Percentiles rank a stretch among this genome's conserved stretches.
These are phyloP conservation scores for Carcharodon carcharias DNA, from an alignment of 2,797 vertebrate genomes.

Conservation along the genomic window DNA sequence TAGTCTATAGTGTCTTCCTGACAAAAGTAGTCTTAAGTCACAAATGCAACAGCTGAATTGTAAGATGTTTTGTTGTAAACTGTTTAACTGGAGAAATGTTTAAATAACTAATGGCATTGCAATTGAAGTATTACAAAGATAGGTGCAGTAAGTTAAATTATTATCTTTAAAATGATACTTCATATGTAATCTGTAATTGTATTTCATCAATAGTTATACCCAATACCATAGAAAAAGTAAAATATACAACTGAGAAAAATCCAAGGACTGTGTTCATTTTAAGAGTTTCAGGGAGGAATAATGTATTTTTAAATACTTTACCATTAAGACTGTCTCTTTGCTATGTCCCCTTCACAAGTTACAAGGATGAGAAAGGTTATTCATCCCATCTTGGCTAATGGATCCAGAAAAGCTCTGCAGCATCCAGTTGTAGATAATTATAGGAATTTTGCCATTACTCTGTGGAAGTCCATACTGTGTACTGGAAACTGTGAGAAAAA, in stretches of 20 bases:
- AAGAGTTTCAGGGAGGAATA: background rate
- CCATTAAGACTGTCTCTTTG: background rate
- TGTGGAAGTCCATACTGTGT: background rate
- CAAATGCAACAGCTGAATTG: background rate
- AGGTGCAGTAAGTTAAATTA: background rate
- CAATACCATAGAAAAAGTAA: background rate
- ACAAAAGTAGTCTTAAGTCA: background rate
- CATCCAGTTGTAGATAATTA: background rate
- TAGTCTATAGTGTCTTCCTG: background rate
- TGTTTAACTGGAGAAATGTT: background rate
- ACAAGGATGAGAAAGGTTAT: background rate
- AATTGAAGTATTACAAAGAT: background rate
- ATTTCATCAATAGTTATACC: background rate
- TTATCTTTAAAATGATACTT: background rate
- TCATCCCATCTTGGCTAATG: background rate
- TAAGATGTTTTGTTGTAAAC: background rate
- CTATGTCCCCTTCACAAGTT: background rate
- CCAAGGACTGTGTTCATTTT: background rate
- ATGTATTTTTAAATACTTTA: background rate
- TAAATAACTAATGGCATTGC: background rate
- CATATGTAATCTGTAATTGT: background rate
- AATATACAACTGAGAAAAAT: background rate
- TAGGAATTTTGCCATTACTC: background rate
- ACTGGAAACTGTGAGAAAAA: background rate
- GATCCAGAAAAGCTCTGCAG: background rate